phyloP scores from a whole-genome alignment of 1,140 invertebrate species.

The Pachypeltis micranthus region DNA sequence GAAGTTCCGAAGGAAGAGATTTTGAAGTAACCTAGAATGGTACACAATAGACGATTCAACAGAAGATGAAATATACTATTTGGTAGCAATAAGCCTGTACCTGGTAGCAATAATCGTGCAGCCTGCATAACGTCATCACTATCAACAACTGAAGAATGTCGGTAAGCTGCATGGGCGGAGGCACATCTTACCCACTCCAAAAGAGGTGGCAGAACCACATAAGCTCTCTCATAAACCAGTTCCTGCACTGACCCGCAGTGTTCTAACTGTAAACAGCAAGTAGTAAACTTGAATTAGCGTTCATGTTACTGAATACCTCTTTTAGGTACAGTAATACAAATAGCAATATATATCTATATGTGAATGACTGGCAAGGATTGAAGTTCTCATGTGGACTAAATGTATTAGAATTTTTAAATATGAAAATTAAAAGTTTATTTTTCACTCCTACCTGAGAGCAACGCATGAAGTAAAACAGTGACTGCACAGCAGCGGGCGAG shows the following conservation, averaged over 20 bases:
- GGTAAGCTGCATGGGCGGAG: constrained; percentile 65
- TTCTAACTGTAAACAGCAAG: constrained; percentile 40
- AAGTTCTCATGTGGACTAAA: too few relatives aligned
- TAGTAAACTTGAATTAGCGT: too few relatives aligned
- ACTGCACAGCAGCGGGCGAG: constrained; percentile 55
- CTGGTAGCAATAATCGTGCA: constrained; percentile 67
- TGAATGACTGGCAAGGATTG: too few relatives aligned
- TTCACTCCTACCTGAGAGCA: constrained; percentile 72
- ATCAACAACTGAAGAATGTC: constrained; percentile 65
- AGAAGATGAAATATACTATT: too few relatives aligned
- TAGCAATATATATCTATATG: too few relatives aligned
- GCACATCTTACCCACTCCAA: constrained; percentile 78
- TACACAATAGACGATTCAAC: too few relatives aligned
- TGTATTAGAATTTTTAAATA: constrained; percentile 10
- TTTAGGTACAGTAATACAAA: too few relatives aligned
- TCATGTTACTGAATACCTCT: too few relatives aligned
- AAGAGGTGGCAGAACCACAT: constrained; percentile 72
- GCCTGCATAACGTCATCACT: constrained; percentile 81
- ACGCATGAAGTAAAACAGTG: constrained; percentile 81
- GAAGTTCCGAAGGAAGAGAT: too few relatives aligned
- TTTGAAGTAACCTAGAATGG: too few relatives aligned
- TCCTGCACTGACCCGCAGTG: constrained; percentile 54
- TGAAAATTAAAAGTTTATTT: too few relatives aligned
- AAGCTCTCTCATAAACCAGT: constrained; percentile 72
- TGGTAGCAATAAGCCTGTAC: background rate